These are phyloP conservation scores for Erythrocercus mccallii DNA, from an alignment of 2,113 vertebrate genomes.

Conservation along the genomic window DNA sequence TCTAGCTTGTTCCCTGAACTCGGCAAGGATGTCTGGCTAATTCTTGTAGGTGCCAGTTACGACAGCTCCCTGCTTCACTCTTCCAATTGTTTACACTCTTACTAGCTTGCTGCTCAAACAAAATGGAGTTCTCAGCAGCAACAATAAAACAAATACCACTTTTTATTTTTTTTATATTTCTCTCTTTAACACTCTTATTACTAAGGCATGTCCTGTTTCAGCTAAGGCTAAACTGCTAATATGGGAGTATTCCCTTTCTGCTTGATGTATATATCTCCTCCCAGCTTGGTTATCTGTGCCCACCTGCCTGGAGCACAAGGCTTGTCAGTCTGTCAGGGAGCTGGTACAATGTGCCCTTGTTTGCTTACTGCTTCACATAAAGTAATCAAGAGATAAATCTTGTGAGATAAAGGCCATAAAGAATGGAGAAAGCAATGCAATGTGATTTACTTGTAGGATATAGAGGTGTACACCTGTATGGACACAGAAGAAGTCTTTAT, in stretches of 20 bases:
- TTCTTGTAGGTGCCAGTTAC: background rate
- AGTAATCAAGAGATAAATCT: background rate
- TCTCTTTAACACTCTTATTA: background rate
- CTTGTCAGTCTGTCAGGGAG: background rate
- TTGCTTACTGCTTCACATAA: background rate
- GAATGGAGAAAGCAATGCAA: background rate
- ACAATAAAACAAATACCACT: background rate
- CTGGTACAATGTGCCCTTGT: background rate
- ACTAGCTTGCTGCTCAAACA: background rate
- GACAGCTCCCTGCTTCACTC: background rate
- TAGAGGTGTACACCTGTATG: background rate
- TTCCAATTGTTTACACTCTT: background rate
- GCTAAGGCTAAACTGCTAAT: background rate
- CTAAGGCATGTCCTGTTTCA: background rate
- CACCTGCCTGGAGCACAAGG: background rate
- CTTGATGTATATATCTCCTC: rapidly evolving
- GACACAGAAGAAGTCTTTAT: background rate
- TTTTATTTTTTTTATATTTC: background rate
- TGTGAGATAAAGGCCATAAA: background rate
- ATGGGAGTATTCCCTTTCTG: background rate
- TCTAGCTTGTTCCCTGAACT: background rate
- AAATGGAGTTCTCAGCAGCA: background rate
- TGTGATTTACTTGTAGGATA: background rate
- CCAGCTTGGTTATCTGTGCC: background rate
- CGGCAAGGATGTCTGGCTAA: background rate